A percentile compares a stretch with the other conserved stretches of the same genome.
Conservation (phyloP, 2,888 invertebrate genomes). For the Xanthia icteritia region DNA sequence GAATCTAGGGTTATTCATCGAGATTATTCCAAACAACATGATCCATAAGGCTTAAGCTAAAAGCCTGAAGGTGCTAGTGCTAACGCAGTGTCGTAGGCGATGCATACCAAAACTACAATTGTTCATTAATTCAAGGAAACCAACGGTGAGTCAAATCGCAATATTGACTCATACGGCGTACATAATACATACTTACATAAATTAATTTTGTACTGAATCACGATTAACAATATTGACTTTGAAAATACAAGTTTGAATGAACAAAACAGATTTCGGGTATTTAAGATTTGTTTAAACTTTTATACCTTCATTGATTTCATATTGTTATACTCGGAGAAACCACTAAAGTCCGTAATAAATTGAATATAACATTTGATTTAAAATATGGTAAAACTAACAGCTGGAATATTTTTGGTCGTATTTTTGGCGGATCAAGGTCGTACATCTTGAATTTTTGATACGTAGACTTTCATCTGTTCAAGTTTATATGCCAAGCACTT, state of each 20-base stretch:
- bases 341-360: neutral
- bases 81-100: constrained; percentile 43
- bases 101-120: constrained; percentile 57
- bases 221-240: constrained; percentile 6
- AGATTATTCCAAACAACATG: neutral
- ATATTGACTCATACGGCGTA: constrained; percentile 76
- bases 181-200: constrained; percentile 47
- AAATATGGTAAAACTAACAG: neutral
- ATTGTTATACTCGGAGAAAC: neutral
- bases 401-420: neutral
- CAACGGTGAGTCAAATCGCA: constrained; percentile 77
- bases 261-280: neutral
- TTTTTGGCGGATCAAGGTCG: neutral
- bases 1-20: neutral
- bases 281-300: neutral
- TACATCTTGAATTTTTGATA: too few species aligned
- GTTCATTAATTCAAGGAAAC: constrained; percentile 78
- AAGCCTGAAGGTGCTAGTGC: constrained; percentile 31
- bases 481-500: constrained; percentile 37
- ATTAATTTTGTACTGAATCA: constrained; percentile 55
- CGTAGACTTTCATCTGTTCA: constrained; percentile 19
- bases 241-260: constrained; percentile 3
- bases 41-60: constrained; percentile 21
- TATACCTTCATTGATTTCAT: neutral
- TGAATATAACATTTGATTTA: neutral